A percentile compares a stretch with the other conserved stretches of the same genome.
Evolutionary conservation across 2,797 vertebrate species (phyloP).

Genomic region (Tachyglossus aculeatus): DNA sequence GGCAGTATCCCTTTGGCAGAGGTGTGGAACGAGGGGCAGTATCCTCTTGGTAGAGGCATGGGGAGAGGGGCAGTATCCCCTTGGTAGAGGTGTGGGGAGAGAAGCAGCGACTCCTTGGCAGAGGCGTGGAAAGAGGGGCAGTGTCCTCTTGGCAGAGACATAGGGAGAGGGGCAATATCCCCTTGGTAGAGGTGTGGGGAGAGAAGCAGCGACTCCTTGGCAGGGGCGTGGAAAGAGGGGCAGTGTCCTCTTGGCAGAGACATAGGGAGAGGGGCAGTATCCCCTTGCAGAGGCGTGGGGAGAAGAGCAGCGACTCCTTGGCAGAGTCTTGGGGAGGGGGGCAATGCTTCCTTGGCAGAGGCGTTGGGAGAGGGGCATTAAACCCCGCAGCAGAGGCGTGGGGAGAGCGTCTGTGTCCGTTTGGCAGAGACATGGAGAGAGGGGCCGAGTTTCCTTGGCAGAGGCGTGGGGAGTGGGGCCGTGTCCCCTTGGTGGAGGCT

Average conservation of each 20-base stretch:
- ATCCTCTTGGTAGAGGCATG: neutral
- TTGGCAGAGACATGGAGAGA: neutral
- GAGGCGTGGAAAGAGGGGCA: neutral
- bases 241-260: too few relatives aligned
- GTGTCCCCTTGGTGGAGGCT: too few relatives aligned
- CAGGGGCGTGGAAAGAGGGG: too few relatives aligned
- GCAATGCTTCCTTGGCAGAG: neutral
- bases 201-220: neutral
- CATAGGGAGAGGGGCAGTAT: too few relatives aligned
- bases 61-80: neutral
- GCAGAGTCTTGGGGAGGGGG: slow-evolving; percentile 12
- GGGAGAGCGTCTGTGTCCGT: neutral
- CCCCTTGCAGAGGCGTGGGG: too few relatives aligned
- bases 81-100: neutral
- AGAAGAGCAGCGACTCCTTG: slow-evolving; percentile 12
- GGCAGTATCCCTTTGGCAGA: neutral
- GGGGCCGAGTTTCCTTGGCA: neutral
- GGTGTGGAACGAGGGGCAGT: neutral
- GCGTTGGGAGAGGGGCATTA: slow-evolving; percentile 17
- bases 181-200: too few relatives aligned
- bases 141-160: neutral
- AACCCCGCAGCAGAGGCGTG: too few relatives aligned
- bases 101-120: neutral
- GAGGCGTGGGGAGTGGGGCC: slow-evolving; percentile 7
- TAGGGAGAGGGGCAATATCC: too few relatives aligned